Base-by-base conservation (phyloP, 1,140 invertebrate genomes). In the Eriosoma lanigerum region DNA sequence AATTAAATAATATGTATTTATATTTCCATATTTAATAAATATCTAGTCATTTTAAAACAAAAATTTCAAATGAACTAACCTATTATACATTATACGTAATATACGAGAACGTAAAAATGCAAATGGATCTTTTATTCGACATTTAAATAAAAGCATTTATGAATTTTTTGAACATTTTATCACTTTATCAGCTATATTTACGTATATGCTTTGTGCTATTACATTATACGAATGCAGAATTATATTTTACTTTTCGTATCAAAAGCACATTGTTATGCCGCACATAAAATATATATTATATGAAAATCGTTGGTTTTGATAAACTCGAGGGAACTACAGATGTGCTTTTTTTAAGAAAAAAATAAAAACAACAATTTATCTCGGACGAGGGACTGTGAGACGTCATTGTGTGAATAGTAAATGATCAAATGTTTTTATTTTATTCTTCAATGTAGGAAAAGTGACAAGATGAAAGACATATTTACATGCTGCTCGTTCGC, bases 391-490 rank as follows among this genome's bases (percentile, higher is more conserved):
- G 3, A 26, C 21, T 26, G 21, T 13, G 58, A 6, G 9, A 17
- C 15, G 26, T 60, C 13, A 60, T 60, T 24, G 13, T 60, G 24
- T 62, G 17, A 62, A 62, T 62, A n/a, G 60, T 62, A 60, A 60
- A 60, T 60, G 8, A 62, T n/a, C 9, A 29, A 38, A 38, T 19
- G 3, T 9, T 32, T 62, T 62, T n/a, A 13, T 10, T 38, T 38
- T 38, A 38, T 38, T 4, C 32, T 38, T 38, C 17, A 4, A 8
- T 13, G 6, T 17, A 12, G 29, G 32, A 62, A 32, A 32, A 29
- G 17, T 32, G 29, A 62, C 29, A 32, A 32, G 60, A 62, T 2
- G 6, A 19, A 62, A 29, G 17, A 32, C 32, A 17, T 15, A 62
- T 62, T 62, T 62, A n/a, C 46, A 48, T 48, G 10, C 9, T 19